These are phyloP conservation scores for Sympetrum striolatum DNA, from an alignment of 2,888 invertebrate species.

Conservation along the genomic window DNA sequence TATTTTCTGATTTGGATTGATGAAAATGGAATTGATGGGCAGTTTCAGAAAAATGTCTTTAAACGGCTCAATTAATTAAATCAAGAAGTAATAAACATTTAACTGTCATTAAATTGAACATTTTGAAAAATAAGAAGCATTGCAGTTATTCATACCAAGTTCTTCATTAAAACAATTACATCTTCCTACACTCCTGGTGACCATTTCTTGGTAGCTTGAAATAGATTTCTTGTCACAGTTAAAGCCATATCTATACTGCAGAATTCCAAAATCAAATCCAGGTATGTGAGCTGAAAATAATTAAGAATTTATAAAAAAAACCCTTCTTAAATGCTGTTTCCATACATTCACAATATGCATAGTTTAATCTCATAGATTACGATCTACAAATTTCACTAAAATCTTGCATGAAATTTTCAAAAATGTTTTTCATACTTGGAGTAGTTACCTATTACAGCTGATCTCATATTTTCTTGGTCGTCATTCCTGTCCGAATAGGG, in stretches of 20 bases:
- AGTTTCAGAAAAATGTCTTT: not conserved
- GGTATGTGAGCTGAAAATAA: not conserved
- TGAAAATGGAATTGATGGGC: no score
- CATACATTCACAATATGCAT: no score
- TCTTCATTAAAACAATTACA: not conserved
- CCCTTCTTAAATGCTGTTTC: no score
- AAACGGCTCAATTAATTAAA: not conserved
- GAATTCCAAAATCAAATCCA: not conserved
- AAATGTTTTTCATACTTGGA: not conserved
- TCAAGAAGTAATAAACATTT: not conserved
- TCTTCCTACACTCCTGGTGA: no score
- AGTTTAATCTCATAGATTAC: no score
- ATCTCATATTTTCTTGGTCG: not conserved
- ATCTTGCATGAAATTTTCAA: not conserved
- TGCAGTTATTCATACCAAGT: not conserved
- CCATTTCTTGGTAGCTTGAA: not conserved
- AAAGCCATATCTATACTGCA: conserved; percentile 1
- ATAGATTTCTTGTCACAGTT: not conserved
- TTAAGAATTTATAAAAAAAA: not conserved
- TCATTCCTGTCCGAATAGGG: not conserved
- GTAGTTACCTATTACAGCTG: no score
- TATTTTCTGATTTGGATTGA: no score
- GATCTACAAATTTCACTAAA: no score
- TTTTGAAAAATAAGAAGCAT: not conserved
- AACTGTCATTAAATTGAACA: not conserved